Evolutionary conservation across 2,797 vertebrate genomes (phyloP), one percentile per base, ranked within the genome.

Genomic region (Enteromius radiatus): DNA sequence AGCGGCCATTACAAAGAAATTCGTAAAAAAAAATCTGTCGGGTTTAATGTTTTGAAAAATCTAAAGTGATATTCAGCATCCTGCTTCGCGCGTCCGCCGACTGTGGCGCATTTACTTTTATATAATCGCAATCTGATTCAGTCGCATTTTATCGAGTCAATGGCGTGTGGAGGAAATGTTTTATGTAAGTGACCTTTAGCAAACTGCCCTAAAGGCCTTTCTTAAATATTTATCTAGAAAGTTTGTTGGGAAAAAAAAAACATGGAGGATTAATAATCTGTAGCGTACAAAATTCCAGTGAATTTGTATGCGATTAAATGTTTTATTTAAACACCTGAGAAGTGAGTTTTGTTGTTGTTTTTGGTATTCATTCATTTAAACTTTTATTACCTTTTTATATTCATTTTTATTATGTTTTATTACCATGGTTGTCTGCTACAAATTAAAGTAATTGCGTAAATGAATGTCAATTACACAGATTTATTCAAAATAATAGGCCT

Each of bases 21-120:
- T 36, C 36, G 76, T 80, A 31, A 59, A 87, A 38, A 31, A 31
- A 83, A 64, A 80, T 45, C n/a, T 45, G 75, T 65, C 78, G 70
- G 12, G 76, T 47, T 80, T 74, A n/a, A 6, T 76, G 68, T 84
- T 65, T 36, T 65, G 77, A 77, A 3, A n/a, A 64, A 86, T 86
- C 78, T 85, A 87, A 89, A 90, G 90, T 86, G 88, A 89, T 89
- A 87, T 80, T 49, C 43, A 83, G 84, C 83, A 63, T 89, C 83
- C 80, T 81, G 88, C 83, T 78, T 85, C 76, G 56, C 74, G 87
- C 79, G 45, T 75, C 56, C 61, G 74, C 33, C 41, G 70, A 77
- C 84, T 83, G 77, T 61, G 76, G 85, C 90, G 87, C 87, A 80
- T 85, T 89, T 87, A 92, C 85, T 85, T 91, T 91, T 91, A 91